A percentile compares a stretch with the other conserved stretches of the same genome.
Conservation (phyloP, 2,113 vertebrate genomes). For the Spilogale gracilis region DNA sequence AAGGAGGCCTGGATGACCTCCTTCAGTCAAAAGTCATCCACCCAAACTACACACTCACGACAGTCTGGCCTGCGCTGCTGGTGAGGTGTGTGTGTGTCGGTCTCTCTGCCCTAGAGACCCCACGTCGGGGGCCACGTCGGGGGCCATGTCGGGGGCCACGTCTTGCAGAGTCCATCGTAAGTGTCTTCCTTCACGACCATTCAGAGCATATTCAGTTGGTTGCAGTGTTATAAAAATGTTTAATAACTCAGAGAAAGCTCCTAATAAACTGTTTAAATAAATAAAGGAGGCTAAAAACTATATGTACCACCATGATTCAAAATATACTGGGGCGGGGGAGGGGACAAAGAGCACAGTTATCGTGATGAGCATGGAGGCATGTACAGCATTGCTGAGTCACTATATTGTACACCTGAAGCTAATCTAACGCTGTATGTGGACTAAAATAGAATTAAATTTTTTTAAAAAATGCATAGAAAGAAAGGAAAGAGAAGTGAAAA, state of each 20-base stretch:
- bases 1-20: background rate
- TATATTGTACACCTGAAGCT: background rate
- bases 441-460: background rate
- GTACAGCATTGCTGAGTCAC: background rate
- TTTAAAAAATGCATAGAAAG: background rate
- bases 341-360: background rate
- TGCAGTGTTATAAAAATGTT: background rate
- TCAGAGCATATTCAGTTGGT: background rate
- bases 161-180: background rate
- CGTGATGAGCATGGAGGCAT: background rate
- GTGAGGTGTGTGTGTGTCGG: background rate
- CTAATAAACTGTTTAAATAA: background rate
- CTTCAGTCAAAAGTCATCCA: background rate
- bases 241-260: background rate
- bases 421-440: background rate
- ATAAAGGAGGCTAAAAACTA: background rate
- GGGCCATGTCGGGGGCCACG: background rate
- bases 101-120: background rate
- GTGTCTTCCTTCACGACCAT: background rate
- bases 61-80: background rate
- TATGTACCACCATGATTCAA: background rate
- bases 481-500: background rate
- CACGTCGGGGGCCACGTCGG: background rate
- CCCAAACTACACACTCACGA: background rate
- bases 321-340: background rate